phyloP scores from a whole-genome alignment of 2,888 invertebrate species.

The Drosophila nigricruria region DNA sequence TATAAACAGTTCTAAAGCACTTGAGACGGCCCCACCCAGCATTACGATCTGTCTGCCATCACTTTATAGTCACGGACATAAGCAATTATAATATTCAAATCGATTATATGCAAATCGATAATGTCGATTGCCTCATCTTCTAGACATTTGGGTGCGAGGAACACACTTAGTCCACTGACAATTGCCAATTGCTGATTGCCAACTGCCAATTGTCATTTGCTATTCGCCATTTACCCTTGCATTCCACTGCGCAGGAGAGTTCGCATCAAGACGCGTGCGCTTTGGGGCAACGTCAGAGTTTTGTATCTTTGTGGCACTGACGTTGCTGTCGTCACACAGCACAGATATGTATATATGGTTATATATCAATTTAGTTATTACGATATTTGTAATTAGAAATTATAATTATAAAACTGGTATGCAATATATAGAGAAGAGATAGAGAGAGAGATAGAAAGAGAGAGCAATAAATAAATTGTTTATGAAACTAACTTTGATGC shows the following conservation, averaged over 20 bases:
- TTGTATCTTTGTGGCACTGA: constrained; percentile 7
- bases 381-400: constrained; percentile 43
- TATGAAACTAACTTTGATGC: constrained; percentile 86
- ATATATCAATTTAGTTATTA: constrained; percentile 26
- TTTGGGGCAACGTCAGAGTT: constrained; percentile 12
- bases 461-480: constrained; percentile 75
- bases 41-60: constrained; percentile 16
- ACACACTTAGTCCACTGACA: constrained; percentile 26
- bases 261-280: constrained; percentile 19
- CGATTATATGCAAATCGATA: constrained; percentile 43
- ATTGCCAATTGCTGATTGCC: constrained; percentile 22
- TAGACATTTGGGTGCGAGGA: constrained; percentile 34
- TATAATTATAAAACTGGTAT: constrained; percentile 48
- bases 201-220: constrained; percentile 17
- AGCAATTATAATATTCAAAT: constrained; percentile 45
- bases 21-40: constrained; percentile 1
- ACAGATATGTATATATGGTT: constrained; percentile 25
- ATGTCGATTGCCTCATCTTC: constrained; percentile 52
- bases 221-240: constrained; percentile 33
- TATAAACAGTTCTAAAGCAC: not conserved
- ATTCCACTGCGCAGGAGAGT: constrained; percentile 55
- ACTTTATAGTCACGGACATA: constrained; percentile 52
- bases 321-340: constrained; percentile 28
- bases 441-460: constrained; percentile 41
- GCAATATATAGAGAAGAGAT: constrained; percentile 50